Evolutionary conservation across 2,888 invertebrate species (phyloP).

Genomic region (Punctoribates punctum): DNA sequence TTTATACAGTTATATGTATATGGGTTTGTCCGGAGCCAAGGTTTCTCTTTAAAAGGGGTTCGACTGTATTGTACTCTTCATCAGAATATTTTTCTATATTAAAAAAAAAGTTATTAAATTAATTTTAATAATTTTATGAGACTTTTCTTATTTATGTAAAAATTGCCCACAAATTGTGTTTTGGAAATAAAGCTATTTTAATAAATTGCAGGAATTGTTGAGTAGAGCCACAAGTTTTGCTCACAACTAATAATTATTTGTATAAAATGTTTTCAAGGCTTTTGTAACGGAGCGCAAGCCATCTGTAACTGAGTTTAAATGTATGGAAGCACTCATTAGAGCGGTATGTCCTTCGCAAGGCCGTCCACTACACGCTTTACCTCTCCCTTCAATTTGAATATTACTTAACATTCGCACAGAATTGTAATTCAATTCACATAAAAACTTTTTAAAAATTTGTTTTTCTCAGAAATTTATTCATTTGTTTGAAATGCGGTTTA

Average conservation of each 20-base stretch:
- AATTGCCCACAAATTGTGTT: no score
- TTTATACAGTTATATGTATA: no score
- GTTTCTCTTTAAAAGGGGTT: no score
- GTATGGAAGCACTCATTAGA: not conserved
- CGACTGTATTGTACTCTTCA: no score
- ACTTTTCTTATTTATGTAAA: no score
- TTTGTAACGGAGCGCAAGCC: not conserved
- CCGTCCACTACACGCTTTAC: slow-evolving; percentile 11
- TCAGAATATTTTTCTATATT: no score
- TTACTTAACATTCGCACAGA: not conserved
- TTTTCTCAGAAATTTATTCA: not conserved
- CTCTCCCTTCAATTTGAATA: slow-evolving; percentile 6
- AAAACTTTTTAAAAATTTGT: not conserved
- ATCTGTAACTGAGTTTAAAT: not conserved
- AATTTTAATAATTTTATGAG: no score
- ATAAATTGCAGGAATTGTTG: no score
- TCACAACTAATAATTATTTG: not conserved
- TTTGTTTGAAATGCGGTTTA: not conserved
- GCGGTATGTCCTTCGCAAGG: slow-evolving; percentile 15
- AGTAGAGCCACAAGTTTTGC: no score
- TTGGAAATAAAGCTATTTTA: no score
- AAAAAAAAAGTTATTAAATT: no score
- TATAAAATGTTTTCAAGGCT: slow-evolving; percentile 4
- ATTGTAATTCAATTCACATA: not conserved
- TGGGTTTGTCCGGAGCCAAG: no score